These are phyloP conservation scores for Lasiommata megera DNA, from an alignment of 2,888 invertebrate genomes.

Conservation along the genomic window DNA sequence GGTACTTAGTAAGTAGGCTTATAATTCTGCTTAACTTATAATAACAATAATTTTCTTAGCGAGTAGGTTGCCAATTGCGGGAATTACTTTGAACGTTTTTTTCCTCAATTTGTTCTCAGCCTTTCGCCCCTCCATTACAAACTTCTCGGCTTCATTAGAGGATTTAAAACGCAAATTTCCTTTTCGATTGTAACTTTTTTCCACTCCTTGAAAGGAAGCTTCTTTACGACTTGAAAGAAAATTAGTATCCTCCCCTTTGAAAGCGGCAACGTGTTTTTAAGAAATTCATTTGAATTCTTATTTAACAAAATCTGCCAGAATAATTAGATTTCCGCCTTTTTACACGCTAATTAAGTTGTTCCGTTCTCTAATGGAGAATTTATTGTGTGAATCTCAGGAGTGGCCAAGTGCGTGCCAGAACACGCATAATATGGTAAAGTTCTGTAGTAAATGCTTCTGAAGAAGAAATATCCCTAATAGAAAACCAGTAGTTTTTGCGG, in stretches of 20 bases:
- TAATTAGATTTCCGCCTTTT: conserved; percentile 37
- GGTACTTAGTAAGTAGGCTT: not conserved
- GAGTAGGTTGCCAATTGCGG: conserved; percentile 15
- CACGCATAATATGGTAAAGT: too few relatives aligned
- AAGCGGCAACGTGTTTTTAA: conserved; percentile 68
- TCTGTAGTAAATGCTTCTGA: too few relatives aligned
- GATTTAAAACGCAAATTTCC: conserved; percentile 82
- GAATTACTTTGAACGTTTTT: conserved; percentile 46
- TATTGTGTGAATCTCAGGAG: not conserved
- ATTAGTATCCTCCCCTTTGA: conserved; percentile 79
- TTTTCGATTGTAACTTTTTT: conserved; percentile 81
- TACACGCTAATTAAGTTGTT: conserved; percentile 11
- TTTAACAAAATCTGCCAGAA: conserved; percentile 69
- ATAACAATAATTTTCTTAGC: conserved; percentile 22
- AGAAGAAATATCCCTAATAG: too few relatives aligned
- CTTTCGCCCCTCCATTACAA: conserved; percentile 79
- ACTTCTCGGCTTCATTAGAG: conserved; percentile 81
- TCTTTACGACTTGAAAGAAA: conserved; percentile 78
- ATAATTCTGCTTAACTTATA: conserved; percentile 7
- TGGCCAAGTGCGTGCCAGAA: too few relatives aligned
- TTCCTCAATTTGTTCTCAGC: conserved; percentile 70
- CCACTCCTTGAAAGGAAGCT: conserved; percentile 78
- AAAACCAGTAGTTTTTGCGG: too few relatives aligned
- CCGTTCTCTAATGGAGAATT: conserved; percentile 3
- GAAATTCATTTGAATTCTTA: conserved; percentile 65